A percentile compares a stretch with the other conserved stretches of the same genome.
Evolutionary conservation across 2,113 vertebrate species (phyloP).

Genomic region (Austrofundulus limnaeus): DNA sequence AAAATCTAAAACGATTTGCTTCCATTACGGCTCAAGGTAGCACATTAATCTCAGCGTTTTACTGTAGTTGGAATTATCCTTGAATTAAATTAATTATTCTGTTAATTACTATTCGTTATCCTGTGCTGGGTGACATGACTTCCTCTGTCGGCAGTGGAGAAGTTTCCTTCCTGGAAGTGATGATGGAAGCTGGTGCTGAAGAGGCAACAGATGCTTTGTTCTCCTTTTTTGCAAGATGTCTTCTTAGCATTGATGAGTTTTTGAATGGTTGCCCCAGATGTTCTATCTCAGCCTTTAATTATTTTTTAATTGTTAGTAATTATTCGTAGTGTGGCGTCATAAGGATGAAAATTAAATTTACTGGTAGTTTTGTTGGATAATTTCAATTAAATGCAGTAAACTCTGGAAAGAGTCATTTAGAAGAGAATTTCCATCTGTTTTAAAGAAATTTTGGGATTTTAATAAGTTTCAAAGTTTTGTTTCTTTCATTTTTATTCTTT

Average conservation of each 20-base stretch:
- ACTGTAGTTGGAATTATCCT: constrained; percentile 1
- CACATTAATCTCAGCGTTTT: neutral
- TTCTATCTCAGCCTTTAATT: constrained; percentile 25
- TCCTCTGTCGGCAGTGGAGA: constrained; percentile 1
- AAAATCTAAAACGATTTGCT: neutral
- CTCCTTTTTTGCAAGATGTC: constrained; percentile 26
- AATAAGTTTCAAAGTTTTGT: no score
- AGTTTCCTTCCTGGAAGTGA: constrained; percentile 4
- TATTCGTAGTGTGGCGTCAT: constrained; percentile 21
- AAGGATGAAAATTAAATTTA: constrained; percentile 17
- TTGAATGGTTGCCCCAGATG: constrained; percentile 40
- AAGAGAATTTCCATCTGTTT: neutral
- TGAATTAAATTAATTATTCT: neutral
- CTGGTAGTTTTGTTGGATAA: neutral
- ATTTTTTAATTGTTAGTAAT: constrained; percentile 46
- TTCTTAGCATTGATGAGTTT: constrained; percentile 39
- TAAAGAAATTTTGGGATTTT: neutral
- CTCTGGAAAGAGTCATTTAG: neutral
- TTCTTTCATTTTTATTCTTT: no score
- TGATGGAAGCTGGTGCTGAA: constrained; percentile 9
- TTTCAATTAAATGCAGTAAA: constrained; percentile 5
- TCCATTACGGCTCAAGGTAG: neutral
- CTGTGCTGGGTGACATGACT: constrained; percentile 4
- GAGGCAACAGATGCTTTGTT: constrained; percentile 31
- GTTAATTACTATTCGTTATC: neutral